Base-by-base conservation (phyloP, 2,888 invertebrate species). In the Caenorhabditis sp. region DNA sequence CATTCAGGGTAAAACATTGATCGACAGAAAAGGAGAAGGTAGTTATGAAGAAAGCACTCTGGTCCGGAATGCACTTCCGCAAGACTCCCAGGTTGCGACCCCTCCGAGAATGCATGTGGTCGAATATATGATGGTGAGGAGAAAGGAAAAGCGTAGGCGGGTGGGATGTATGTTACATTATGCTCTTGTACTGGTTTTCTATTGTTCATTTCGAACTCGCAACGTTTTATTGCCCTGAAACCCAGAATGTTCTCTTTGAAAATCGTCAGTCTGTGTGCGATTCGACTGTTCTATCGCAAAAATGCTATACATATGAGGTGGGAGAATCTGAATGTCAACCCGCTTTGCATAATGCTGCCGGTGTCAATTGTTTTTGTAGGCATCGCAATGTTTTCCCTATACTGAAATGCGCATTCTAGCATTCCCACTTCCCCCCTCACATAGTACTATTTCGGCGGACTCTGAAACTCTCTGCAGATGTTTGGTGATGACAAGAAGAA, bases 21-120 rank as follows among this genome's bases (percentile, higher is more conserved):
- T 86, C 8, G 85, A 86, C 30, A 68, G 86, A 30, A 81, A 82
- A 48, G 87, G 87, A 13, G 86, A 85, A 22, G 86, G 87, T 1
- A 74, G 83, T 22, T 87, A 85, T 71, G 85, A 87, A 71, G 87
- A 87, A 48, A 77, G 72, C 22, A 79, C 83, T 9, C 74, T 82
- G 8, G 52, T 86, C 13, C 61, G 79, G 11, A 73, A 70, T 22
- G 83, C 83, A 11, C 65, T 81, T 15, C 80, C 80, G 2, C 76
- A 75, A 15, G 58, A 79, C 32, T 68, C 70, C n/a, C 61, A 74
- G 37, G 63, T 63, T 35, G 71, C 77, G 15, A 62, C 62, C 22
- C 76, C 82, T 24, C 80, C 80, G 17, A 63, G 77, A 65, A 82
- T 83, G 70, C 82, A 86, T 46, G 84, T 85, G 27, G 82, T 83